A percentile compares a stretch with the other conserved stretches of the same genome.
Conservation (phyloP, 2,797 vertebrate species). For the Myripristis jacobus region DNA sequence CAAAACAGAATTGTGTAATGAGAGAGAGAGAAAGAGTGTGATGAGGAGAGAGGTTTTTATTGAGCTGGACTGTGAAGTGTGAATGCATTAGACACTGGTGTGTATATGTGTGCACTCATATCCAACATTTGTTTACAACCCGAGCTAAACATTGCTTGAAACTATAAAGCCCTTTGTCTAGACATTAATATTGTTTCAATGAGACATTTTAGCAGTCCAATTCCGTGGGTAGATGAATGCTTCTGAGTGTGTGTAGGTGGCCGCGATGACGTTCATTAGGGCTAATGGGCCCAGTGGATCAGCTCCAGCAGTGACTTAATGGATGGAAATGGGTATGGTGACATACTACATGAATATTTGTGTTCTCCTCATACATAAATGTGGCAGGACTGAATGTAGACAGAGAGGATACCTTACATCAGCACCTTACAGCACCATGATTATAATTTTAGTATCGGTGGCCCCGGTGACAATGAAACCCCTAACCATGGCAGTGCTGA, state of each 20-base stretch:
- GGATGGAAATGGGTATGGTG: conserved; percentile 23
- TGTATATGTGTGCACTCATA: neutral
- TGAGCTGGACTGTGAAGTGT: conserved; percentile 1
- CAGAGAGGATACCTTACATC: neutral
- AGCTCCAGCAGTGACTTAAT: conserved; percentile 46
- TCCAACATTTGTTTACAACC: conserved; percentile 13
- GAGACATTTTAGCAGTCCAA: conserved; percentile 22
- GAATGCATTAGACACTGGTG: neutral
- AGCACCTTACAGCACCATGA: neutral
- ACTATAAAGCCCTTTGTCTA: conserved; percentile 20
- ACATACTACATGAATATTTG: conserved; percentile 33
- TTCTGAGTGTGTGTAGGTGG: conserved; percentile 14
- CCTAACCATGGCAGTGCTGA: too few species aligned
- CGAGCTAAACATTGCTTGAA: conserved; percentile 11
- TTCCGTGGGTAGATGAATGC: conserved; percentile 18
- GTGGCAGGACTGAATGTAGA: neutral
- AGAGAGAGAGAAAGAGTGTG: conserved; percentile 6
- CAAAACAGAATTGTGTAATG: conserved; percentile 15
- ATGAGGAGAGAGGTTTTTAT: neutral
- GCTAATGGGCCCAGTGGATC: conserved; percentile 54
- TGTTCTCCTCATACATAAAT: conserved; percentile 20
- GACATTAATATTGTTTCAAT: conserved; percentile 9
- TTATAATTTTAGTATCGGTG: too few species aligned
- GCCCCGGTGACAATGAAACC: too few species aligned
- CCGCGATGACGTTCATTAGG: conserved; percentile 36